Base-by-base conservation (phyloP, 2,888 invertebrate genomes). In the Sycophila texana region DNA sequence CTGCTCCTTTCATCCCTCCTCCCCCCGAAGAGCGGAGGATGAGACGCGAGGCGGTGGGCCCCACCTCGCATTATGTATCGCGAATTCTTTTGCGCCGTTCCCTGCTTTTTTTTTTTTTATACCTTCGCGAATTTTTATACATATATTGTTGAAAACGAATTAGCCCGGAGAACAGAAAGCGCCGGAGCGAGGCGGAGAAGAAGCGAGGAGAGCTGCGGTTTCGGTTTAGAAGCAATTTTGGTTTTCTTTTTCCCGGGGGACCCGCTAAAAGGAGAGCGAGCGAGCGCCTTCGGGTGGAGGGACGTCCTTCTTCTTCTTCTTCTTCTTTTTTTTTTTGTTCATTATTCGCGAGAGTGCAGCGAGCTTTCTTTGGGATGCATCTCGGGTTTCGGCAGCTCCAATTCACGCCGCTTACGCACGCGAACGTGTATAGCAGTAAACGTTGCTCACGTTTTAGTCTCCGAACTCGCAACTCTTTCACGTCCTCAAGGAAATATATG, bases 121-220 rank as follows among this genome's bases (percentile, higher is more conserved):
- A 47, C 26, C 16, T 3, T 65, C 14, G 49, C 49, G 26, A 20
- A 63, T 63, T 63, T 63, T 63, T 63, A 39, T 63, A 63, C 47
- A 18, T 47, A 63, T 63, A 63, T 63, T 47, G 63, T 63, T 63
- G 63, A 63, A 63, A 63, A 63, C 47, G 63, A 63, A 63, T 63
- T 63, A 63, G 63, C 63, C 39, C 39, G 39, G 39, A 39, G 39
- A 39, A 39, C 39, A n/a, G 18, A 61, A 14, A 61, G 58, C 55
- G 58, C 26, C 14, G 51, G 47, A 73, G 58, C 30, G 60, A 70
- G 77, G 26, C 7, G 26, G 16, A 16, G 14, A 22, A 20, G 60
- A 60, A 58, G 12, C 55, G 55, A 39, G 39, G 39, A 7, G 39
- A 39, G 39, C 39, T 39, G 39, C 39, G 39, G 39, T 39, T 39